Conservation (phyloP, 2,888 invertebrate species). For the Meliscaeva auricollis region DNA sequence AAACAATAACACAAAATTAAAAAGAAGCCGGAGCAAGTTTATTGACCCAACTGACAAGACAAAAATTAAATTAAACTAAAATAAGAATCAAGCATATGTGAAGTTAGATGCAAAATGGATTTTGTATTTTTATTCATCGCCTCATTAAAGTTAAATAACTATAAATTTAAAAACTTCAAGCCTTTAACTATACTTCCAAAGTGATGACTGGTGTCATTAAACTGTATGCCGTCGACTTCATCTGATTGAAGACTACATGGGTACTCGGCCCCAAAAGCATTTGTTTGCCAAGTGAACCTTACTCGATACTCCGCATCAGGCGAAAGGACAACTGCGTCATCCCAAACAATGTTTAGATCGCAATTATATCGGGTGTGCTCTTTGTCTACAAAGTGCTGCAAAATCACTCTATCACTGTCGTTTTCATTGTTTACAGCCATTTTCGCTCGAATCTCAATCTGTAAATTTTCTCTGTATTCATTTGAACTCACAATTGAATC, state of each 20-base stretch:
- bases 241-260: constrained; percentile 82
- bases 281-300: constrained; percentile 81
- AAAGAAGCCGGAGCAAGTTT: constrained; percentile 75
- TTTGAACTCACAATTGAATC: constrained; percentile 48
- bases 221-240: constrained; percentile 80
- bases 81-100: constrained; percentile 13
- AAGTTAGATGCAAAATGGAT: not conserved
- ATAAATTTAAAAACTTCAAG: constrained; percentile 81
- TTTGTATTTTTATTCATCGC: too few species aligned
- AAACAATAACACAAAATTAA: constrained; percentile 14
- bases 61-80: constrained; percentile 33
- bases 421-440: constrained; percentile 39
- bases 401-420: constrained; percentile 74
- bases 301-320: constrained; percentile 82
- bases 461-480: constrained; percentile 81
- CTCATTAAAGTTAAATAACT: constrained; percentile 66
- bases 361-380: constrained; percentile 82
- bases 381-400: constrained; percentile 79
- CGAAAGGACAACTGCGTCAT: constrained; percentile 80
- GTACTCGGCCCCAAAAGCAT: constrained; percentile 82
- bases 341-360: constrained; percentile 81
- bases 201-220: constrained; percentile 80
- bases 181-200: constrained; percentile 82
- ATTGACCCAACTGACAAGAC: constrained; percentile 78
- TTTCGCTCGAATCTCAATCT: constrained; percentile 79